Evolutionary conservation across 2,888 invertebrate species (phyloP), one percentile per base, ranked within the genome.

Genomic region (Lamproptera curius): DNA sequence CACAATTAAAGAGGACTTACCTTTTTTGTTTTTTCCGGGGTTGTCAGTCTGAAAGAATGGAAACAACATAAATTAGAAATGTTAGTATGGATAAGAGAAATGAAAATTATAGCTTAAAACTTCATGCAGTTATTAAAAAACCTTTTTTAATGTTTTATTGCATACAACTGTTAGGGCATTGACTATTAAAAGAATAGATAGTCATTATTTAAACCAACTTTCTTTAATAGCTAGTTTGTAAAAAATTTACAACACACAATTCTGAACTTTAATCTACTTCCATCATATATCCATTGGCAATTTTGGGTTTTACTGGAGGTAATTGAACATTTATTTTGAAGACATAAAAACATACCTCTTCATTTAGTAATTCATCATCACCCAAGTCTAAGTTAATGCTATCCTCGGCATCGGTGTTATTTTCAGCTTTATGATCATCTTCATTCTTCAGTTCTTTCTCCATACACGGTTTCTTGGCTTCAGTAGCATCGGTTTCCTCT

Each of bases 301-400:
- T 52, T 59, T 73, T 71, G 41, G 66, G 49, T 51, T 60, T 65
- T 56, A 65, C 54, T 36, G 66, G 55, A 35, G 80, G 75, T 53
- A 86, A 65, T 56, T 70, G 71, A 57, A 84, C 74, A 46, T 79
- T 76, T 54, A 86, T 76, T 56, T 68, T 77, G 80, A 85, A 85
- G 76, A 86, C 70, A 86, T 85, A 85, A 62, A 78, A 85, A 79
- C 76, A 67, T 89, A 94, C 94, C 91, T 94, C 94, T 76, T 93
- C 94, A 73, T 92, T 93, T 50, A 94, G 89, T 51, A 94, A 87
- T 82, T 94, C 94, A 74, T 94, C 95, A 77, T 94, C 95, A 33
- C 93, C 94, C 72, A 95, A 91, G 50, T 93, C 94, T 59, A 95
- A 84, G 72, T 94, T 94, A 50, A 95, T 92, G 28, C 94, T 94